These are phyloP conservation scores for Sinodicranocentrus sp. DNA, from an alignment of 2,888 invertebrate genomes.

Conservation along the genomic window DNA sequence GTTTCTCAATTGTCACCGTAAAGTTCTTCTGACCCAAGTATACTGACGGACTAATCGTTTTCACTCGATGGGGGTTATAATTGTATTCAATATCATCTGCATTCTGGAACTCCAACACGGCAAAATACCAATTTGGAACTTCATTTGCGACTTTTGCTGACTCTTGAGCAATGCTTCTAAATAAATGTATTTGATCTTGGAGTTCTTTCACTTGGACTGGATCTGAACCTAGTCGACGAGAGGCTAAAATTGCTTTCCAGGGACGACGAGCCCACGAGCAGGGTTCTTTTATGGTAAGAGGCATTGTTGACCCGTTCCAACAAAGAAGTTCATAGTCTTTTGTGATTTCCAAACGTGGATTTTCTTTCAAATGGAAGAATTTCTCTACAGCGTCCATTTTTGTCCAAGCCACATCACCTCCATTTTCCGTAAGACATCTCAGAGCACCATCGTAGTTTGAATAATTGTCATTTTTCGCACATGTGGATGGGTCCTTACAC, in stretches of 20 bases:
- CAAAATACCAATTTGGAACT: constrained; percentile 49
- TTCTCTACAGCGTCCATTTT: constrained; percentile 72
- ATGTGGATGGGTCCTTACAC: constrained; percentile 83
- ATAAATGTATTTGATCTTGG: constrained; percentile 55
- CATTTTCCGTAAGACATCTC: constrained; percentile 78
- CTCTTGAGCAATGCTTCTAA: constrained; percentile 35
- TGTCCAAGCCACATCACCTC: constrained; percentile 80
- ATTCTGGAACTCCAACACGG: constrained; percentile 58
- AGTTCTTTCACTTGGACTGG: constrained; percentile 57
- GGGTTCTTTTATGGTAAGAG: constrained; percentile 62
- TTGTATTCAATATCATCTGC: constrained; percentile 33
- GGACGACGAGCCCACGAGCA: constrained; percentile 73
- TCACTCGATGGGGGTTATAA: constrained; percentile 54
- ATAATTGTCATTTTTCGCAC: constrained; percentile 81
- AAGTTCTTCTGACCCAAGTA: constrained; percentile 69
- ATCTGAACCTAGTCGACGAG: constrained; percentile 38
- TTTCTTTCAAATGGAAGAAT: constrained; percentile 67
- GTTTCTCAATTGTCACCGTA: constrained; percentile 78
- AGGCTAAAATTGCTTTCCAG: constrained; percentile 66
- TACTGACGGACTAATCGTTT: constrained; percentile 54
- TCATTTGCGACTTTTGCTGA: constrained; percentile 3
- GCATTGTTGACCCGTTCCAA: constrained; percentile 67
- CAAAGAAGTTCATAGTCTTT: constrained; percentile 69
- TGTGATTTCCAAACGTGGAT: constrained; percentile 9
- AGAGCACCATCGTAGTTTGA: constrained; percentile 80